Conservation (phyloP, 2,888 invertebrate genomes). For the Tricholauxania praeusta region DNA sequence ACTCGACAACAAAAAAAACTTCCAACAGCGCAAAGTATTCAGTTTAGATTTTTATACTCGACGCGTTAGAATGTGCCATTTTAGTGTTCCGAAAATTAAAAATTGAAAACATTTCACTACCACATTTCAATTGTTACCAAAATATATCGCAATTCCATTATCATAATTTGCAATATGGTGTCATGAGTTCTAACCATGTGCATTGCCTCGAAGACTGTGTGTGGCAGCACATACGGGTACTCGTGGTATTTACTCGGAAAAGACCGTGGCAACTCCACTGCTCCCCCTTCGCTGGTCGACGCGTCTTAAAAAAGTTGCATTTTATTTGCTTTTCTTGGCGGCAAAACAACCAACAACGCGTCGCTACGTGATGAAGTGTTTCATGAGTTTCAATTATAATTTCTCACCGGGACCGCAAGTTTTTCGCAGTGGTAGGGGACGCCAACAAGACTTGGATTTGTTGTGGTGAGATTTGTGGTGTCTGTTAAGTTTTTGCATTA, state of each 20-base stretch:
- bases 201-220: too few species aligned
- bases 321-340: slow-evolving; percentile 2
- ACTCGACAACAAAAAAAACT: not conserved
- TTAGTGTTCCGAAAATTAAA: not conserved
- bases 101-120: not conserved
- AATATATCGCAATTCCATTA: not conserved
- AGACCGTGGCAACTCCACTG: too few species aligned
- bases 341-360: slow-evolving; percentile 20
- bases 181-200: too few species aligned
- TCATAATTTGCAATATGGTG: not conserved
- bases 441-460: not conserved
- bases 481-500: not conserved
- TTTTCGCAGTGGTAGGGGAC: not conserved
- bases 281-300: too few species aligned
- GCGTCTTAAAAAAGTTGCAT: too few species aligned
- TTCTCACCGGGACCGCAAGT: slow-evolving; percentile 59
- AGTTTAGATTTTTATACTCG: slow-evolving; percentile 1
- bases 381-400: slow-evolving; percentile 62
- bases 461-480: slow-evolving; percentile 15
- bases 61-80: not conserved
- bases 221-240: too few species aligned
- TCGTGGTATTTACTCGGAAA: too few species aligned
- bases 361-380: slow-evolving; percentile 58
- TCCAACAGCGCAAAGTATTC: not conserved
- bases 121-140: not conserved